Percentiles rank a stretch among this genome's conserved stretches.
Evolutionary conservation across 2,888 invertebrate genomes (phyloP).

Genomic region (Tetheella fluctuosa): DNA sequence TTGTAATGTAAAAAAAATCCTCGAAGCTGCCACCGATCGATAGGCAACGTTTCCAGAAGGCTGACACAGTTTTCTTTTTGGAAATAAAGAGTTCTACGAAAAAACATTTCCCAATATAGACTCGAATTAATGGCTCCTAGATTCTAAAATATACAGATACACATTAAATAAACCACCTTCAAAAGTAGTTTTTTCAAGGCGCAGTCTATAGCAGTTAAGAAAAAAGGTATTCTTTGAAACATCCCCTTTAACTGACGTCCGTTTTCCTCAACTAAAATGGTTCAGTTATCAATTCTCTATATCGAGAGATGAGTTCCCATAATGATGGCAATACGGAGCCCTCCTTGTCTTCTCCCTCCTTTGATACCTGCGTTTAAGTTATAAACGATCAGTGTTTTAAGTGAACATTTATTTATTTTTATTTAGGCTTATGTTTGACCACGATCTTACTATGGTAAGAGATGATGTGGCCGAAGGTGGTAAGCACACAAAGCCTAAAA

Average conservation of each 20-base stretch:
- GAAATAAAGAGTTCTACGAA: no score
- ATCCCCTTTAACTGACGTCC: constrained; percentile 44
- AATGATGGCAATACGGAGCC: constrained; percentile 77
- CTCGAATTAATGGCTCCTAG: no score
- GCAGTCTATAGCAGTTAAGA: constrained; percentile 25
- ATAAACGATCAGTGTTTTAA: constrained; percentile 19
- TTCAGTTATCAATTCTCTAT: constrained; percentile 76
- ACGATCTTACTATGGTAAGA: no score
- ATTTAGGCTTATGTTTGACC: no score
- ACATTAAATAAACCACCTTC: not conserved
- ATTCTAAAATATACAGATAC: no score
- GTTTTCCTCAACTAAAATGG: constrained; percentile 63
- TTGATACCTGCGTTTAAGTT: constrained; percentile 33
- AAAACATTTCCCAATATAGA: no score
- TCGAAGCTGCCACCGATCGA: no score
- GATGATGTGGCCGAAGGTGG: no score
- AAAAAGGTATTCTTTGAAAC: constrained; percentile 27
- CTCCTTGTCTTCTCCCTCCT: constrained; percentile 42
- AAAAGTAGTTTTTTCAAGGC: not conserved
- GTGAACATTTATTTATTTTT: not conserved
- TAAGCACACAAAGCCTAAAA: no score
- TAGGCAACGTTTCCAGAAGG: no score
- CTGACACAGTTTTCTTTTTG: no score
- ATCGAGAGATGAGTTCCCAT: constrained; percentile 76
- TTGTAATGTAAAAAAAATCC: no score